Base-by-base conservation (phyloP, 2,113 vertebrate species). In the Eptatretus burgeri region DNA sequence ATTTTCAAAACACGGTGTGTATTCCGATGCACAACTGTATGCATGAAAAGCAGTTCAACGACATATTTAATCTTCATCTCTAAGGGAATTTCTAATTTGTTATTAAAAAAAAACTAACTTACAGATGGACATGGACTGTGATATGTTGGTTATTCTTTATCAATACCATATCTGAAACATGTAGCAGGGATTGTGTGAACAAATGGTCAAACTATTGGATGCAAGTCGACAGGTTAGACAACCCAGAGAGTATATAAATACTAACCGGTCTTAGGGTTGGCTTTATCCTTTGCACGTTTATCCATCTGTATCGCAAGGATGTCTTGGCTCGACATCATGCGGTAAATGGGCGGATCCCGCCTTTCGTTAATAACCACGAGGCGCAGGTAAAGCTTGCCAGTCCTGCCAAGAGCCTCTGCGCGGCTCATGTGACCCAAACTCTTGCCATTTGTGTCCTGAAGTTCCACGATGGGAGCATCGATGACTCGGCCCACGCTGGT, bases 291-390 rank as follows among this genome's bases (percentile, higher is more conserved):
- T 65, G 84, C 81, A 16, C 79, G 67, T 1, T 72, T 73, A 52
- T 66, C 77, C 14, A 91, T 68, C 66, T 83, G 81, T 20, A 87
- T 82, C 63, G 84, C 75, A 0, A 84, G 74, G 63, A 96, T 80
- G 75, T 89, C 84, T 50, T 76, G 71, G 14, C 91, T 85, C 0
- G 75, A 84, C 81, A 98, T 81, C 62, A 98, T 75, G 68, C 67
- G 76, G 72, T 86, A 98, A 1, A 81, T 67, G 0, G 89, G 82
- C 5, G 84, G 85, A 2, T 85, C 77, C 2, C 67, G 51, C 0
- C 70, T 53, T 10, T 76, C 69, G 2, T 5, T 68, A 63, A 83
- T 69, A 5, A 73, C 69, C 66, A 96, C 84, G 62, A 93, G 69
- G 51, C 80, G 82, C 64, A 94, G 73, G 11, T 71, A 70, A 1